Evolutionary conservation across 1,140 invertebrate genomes (phyloP).

Genomic region (Heliconius congener): DNA sequence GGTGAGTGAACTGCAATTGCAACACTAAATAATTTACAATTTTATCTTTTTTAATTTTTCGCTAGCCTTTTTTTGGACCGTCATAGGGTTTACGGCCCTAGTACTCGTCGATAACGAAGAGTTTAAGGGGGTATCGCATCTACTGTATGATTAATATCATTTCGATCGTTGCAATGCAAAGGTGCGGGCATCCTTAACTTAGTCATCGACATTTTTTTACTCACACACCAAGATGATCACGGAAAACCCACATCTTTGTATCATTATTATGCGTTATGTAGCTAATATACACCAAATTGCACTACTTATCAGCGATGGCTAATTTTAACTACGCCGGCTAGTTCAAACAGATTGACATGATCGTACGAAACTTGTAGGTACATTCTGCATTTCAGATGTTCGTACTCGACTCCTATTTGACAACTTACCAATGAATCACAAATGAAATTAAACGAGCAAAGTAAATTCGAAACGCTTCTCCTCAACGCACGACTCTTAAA

Average conservation of each 20-base stretch:
- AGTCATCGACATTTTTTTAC: slow-evolving; percentile 49
- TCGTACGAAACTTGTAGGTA: slow-evolving; percentile 62
- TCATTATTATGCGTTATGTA: slow-evolving; percentile 69
- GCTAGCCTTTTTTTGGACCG: slow-evolving; percentile 72
- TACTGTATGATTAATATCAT: slow-evolving; percentile 62
- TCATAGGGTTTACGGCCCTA: slow-evolving; percentile 76
- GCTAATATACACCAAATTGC: slow-evolving; percentile 78
- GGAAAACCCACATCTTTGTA: slow-evolving; percentile 80
- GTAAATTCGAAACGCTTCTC: slow-evolving; percentile 82
- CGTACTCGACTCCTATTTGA: slow-evolving; percentile 72
- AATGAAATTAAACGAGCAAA: slow-evolving; percentile 65
- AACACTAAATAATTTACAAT: slow-evolving; percentile 81
- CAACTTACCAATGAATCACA: slow-evolving; percentile 73
- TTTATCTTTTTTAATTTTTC: slow-evolving; percentile 79
- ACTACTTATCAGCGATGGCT: slow-evolving; percentile 73
- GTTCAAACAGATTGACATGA: slow-evolving; percentile 55
- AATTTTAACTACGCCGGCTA: slow-evolving; percentile 53
- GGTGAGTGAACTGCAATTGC: slow-evolving; percentile 90
- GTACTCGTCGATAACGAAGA: slow-evolving; percentile 65
- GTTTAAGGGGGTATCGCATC: slow-evolving; percentile 62
- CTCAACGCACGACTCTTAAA: slow-evolving; percentile 80
- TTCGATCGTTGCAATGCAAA: slow-evolving; percentile 74
- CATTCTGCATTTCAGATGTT: slow-evolving; percentile 75
- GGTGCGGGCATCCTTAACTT: slow-evolving; percentile 72
- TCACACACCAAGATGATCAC: slow-evolving; percentile 61